phyloP scores from a whole-genome alignment of 2,888 invertebrate genomes.

The Hofmannophila pseudospretella region DNA sequence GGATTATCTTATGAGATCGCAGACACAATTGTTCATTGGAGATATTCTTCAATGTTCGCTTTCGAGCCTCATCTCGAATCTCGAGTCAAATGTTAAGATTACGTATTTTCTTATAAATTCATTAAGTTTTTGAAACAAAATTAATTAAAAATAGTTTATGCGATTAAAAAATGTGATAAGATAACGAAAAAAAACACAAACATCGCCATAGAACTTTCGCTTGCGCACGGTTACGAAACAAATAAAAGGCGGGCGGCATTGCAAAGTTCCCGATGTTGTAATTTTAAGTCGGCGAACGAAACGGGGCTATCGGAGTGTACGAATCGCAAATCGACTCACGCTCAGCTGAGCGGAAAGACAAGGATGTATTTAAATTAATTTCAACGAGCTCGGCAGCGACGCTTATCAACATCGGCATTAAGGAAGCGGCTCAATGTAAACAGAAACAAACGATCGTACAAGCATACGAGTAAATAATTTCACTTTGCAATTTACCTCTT shows the following conservation, averaged over 20 bases:
- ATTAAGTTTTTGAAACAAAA: no score
- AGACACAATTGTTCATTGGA: no score
- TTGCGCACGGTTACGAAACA: slow-evolving; percentile 22
- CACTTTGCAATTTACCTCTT: no score
- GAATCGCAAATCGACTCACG: slow-evolving; percentile 64
- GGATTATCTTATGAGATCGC: no score
- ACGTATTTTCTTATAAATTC: no score
- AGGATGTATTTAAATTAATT: slow-evolving; percentile 71
- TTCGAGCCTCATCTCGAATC: no score
- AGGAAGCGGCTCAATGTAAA: slow-evolving; percentile 5
- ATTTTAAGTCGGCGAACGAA: slow-evolving; percentile 59
- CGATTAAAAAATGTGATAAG: no score
- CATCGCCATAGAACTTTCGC: not conserved
- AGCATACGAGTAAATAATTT: not conserved
- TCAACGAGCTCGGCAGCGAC: slow-evolving; percentile 26
- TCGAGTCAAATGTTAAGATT: no score
- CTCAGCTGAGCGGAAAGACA: slow-evolving; percentile 60
- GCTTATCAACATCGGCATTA: slow-evolving; percentile 1
- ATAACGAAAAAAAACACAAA: no score
- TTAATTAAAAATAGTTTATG: no score
- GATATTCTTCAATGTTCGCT: no score
- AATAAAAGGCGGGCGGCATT: slow-evolving; percentile 30
- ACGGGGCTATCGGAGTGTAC: slow-evolving; percentile 55
- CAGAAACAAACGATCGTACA: slow-evolving; percentile 1
- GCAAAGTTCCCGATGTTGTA: slow-evolving; percentile 46